These are phyloP conservation scores for Exephanes ischioxanthus DNA, from an alignment of 2,888 invertebrate genomes.

Conservation along the genomic window DNA sequence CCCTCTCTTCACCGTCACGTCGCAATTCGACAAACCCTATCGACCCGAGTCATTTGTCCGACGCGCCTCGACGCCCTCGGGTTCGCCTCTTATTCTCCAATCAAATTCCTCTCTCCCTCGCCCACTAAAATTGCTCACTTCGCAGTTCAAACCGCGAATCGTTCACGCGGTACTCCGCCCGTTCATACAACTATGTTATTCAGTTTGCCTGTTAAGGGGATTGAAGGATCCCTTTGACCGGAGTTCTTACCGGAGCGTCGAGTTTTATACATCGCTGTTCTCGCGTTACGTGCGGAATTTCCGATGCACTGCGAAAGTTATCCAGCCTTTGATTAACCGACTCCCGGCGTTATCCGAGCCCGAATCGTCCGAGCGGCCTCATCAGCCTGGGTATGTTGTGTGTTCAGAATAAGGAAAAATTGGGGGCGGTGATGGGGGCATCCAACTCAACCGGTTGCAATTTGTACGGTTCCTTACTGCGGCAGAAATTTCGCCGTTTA, in stretches of 20 bases:
- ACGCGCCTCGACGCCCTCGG: slow-evolving; percentile 42
- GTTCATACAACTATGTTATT: slow-evolving; percentile 1
- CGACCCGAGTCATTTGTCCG: slow-evolving; percentile 57
- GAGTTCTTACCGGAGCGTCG: too few species aligned
- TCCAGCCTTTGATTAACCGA: too few species aligned
- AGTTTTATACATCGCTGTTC: not conserved
- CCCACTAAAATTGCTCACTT: not conserved
- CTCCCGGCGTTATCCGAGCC: too few species aligned
- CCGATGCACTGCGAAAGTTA: too few species aligned
- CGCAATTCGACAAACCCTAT: slow-evolving; percentile 46
- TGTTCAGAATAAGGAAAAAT: too few species aligned
- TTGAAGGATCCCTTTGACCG: too few species aligned
- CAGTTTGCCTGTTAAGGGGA: not conserved
- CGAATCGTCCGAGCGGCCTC: too few species aligned
- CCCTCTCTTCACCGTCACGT: slow-evolving; percentile 31
- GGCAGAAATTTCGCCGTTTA: not conserved
- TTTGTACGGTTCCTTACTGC: too few species aligned
- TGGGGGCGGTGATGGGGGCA: too few species aligned
- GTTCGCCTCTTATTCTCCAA: slow-evolving; percentile 37
- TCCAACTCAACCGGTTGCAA: too few species aligned
- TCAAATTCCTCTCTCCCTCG: not conserved
- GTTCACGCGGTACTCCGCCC: not conserved
- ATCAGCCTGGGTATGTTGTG: too few species aligned
- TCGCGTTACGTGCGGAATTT: not conserved
- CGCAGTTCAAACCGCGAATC: not conserved